Percentiles rank a stretch among this genome's conserved stretches.
Evolutionary conservation across 2,797 vertebrate genomes (phyloP).

Genomic region (Spinus olivaceus): DNA sequence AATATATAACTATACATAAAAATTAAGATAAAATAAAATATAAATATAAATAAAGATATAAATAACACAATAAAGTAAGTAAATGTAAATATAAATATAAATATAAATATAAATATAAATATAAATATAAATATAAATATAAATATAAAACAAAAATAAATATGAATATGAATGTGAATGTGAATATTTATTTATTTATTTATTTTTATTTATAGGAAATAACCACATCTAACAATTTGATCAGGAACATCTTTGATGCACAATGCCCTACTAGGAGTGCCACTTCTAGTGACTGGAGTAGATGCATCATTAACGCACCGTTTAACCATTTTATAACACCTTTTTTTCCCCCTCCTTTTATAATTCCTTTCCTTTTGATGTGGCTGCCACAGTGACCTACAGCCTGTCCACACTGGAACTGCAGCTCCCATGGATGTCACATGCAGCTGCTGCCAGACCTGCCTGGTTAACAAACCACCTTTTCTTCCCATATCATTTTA

Average conservation of each 20-base stretch:
- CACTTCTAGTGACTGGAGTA: background rate
- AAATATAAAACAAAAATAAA: too few relatives aligned
- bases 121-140: background rate
- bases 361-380: background rate
- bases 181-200: background rate
- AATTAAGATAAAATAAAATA: too few relatives aligned
- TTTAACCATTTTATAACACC: background rate
- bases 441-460: background rate
- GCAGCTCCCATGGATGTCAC: background rate
- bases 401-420: background rate
- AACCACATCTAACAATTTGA: background rate
- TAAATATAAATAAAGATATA: too few relatives aligned
- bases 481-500: background rate
- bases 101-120: background rate
- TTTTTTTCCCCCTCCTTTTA: background rate
- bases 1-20: too few relatives aligned
- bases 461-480: background rate
- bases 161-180: background rate
- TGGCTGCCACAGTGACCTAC: background rate
- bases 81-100: background rate
- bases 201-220: background rate
- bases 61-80: too few relatives aligned
- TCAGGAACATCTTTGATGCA: background rate
- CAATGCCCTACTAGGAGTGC: background rate
- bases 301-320: background rate